A percentile compares a stretch with the other conserved stretches of the same genome.
Evolutionary conservation across 2,797 vertebrate genomes (phyloP).

Genomic region (Artibeus jamaicensis): DNA sequence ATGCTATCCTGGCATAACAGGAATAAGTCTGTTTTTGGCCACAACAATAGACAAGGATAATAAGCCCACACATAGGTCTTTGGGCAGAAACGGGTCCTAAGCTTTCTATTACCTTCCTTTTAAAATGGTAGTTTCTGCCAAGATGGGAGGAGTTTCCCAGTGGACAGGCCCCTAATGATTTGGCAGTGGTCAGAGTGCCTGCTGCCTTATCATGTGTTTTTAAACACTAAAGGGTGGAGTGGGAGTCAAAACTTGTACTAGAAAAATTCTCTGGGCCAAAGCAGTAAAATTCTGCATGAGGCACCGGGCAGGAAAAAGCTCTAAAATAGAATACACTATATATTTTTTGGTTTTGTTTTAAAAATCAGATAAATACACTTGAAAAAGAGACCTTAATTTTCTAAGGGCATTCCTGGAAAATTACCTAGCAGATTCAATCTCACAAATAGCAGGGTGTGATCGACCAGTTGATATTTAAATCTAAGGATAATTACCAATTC

Average conservation of each 20-base stretch:
- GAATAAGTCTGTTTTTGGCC: slow-evolving; percentile 66
- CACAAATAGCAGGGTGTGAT: slow-evolving; percentile 46
- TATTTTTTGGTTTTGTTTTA: slow-evolving; percentile 30
- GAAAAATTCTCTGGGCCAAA: slow-evolving; percentile 40
- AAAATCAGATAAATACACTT: slow-evolving; percentile 26
- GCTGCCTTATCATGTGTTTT: slow-evolving; percentile 69
- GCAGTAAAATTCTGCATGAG: slow-evolving; percentile 40
- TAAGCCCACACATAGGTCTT: neutral
- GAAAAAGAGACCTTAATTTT: slow-evolving; percentile 20
- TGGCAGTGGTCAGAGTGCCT: slow-evolving; percentile 46
- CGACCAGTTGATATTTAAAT: slow-evolving; percentile 49
- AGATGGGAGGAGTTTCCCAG: slow-evolving; percentile 53
- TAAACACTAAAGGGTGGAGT: slow-evolving; percentile 66
- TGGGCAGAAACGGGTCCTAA: slow-evolving; percentile 7
- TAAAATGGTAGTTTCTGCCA: slow-evolving; percentile 40
- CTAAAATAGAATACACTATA: slow-evolving; percentile 13
- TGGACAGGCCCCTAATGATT: slow-evolving; percentile 46
- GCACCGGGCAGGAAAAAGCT: neutral
- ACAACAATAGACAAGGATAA: slow-evolving; percentile 52
- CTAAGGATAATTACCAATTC: slow-evolving; percentile 40
- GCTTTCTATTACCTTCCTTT: slow-evolving; percentile 66
- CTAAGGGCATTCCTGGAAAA: slow-evolving; percentile 31
- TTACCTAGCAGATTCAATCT: neutral
- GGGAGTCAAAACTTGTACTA: neutral
- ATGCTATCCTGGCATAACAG: slow-evolving; percentile 17